These are phyloP conservation scores for Actenoides hombroni DNA, from an alignment of 2,113 vertebrate species.

Conservation along the genomic window DNA sequence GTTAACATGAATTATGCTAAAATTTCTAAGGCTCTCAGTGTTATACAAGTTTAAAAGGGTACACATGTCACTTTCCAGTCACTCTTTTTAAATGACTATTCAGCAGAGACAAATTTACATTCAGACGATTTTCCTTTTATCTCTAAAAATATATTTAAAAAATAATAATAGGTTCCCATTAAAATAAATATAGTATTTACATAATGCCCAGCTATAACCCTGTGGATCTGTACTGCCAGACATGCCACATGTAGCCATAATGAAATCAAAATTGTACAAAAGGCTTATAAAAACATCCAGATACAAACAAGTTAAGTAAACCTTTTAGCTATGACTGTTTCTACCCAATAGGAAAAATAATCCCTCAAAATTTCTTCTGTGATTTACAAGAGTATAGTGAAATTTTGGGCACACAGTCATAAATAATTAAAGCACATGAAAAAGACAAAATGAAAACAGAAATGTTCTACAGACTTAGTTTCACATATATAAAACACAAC, in stretches of 20 bases:
- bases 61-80: conserved; percentile 42
- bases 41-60: conserved; percentile 21
- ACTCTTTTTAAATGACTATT: conserved; percentile 23
- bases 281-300: not conserved
- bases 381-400: not conserved
- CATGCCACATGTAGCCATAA: not conserved
- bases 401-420: not conserved
- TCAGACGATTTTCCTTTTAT: conserved; percentile 24
- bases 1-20: conserved; percentile 47
- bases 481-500: not conserved
- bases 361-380: not conserved
- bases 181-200: not conserved
- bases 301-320: not conserved
- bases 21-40: conserved; percentile 50
- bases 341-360: not conserved
- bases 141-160: not conserved
- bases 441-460: not conserved
- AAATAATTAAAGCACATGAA: not conserved
- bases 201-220: not conserved
- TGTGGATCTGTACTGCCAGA: not conserved
- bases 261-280: not conserved
- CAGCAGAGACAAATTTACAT: not conserved
- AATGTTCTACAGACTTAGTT: not conserved
- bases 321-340: not conserved
- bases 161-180: not conserved